phyloP scores from a whole-genome alignment of 2,797 vertebrate genomes.

The Sarcophilus harrisii region DNA sequence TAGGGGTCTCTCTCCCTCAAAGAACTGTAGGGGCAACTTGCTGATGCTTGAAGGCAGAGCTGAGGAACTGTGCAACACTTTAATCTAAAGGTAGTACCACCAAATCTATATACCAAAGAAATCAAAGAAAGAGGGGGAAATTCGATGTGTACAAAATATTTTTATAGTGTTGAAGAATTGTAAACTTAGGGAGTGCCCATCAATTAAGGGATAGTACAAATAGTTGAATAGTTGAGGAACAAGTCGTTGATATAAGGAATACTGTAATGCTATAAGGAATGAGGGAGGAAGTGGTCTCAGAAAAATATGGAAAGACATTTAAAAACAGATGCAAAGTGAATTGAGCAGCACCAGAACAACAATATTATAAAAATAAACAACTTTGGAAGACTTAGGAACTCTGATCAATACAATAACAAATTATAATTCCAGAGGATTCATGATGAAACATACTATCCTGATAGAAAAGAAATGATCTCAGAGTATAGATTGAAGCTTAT shows the following conservation, averaged over 20 bases:
- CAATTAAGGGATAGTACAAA: not conserved
- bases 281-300: not conserved
- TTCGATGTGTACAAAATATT: not conserved
- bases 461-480: not conserved
- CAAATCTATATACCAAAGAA: not conserved
- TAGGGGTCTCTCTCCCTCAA: not conserved
- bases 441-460: not conserved
- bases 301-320: not conserved
- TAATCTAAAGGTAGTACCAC: not conserved
- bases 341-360: not conserved
- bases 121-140: not conserved
- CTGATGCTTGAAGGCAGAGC: not conserved
- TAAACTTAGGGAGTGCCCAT: not conserved
- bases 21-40: not conserved
- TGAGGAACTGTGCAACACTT: not conserved
- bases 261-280: not conserved
- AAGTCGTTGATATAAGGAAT: not conserved
- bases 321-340: not conserved
- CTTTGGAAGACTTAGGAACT: not conserved
- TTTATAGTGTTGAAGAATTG: not conserved
- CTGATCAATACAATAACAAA: not conserved
- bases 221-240: not conserved
- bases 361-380: not conserved
- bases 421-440: not conserved
- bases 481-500: not conserved